Percentiles rank a stretch among this genome's conserved stretches.
Conservation (phyloP, 2,797 vertebrate species). For the Cynopterus sphinx region DNA sequence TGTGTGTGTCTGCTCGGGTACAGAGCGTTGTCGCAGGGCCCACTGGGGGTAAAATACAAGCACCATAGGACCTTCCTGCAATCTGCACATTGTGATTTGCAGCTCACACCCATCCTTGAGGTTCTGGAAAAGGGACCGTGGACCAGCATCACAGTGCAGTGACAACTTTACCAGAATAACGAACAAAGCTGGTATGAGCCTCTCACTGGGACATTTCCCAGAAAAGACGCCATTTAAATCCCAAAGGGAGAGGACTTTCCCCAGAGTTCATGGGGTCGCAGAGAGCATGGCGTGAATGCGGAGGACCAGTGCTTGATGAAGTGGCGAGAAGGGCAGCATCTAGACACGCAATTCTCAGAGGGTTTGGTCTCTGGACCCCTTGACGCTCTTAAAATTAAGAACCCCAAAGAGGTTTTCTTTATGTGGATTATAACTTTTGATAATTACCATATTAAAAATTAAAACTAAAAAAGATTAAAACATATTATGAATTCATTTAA, state of each 20-base stretch:
- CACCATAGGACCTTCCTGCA: not conserved
- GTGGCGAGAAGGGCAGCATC: not conserved
- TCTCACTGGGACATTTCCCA: not conserved
- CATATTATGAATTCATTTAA: not conserved
- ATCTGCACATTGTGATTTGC: not conserved
- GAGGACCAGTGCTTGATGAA: not conserved
- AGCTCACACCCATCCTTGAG: not conserved
- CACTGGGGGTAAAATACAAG: not conserved
- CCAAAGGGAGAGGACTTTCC: not conserved
- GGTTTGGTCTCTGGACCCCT: not conserved
- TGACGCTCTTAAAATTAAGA: not conserved
- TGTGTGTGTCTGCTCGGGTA: not conserved
- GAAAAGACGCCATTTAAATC: not conserved
- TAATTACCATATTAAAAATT: not conserved
- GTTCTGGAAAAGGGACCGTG: not conserved
- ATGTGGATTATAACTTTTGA: not conserved
- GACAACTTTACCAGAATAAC: not conserved
- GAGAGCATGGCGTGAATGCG: rapidly evolving
- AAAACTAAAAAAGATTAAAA: not conserved
- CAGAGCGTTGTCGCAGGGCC: not conserved
- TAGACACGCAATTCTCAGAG: not conserved
- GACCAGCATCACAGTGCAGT: too few species aligned
- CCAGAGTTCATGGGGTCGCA: not conserved
- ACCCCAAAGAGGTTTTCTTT: not conserved
- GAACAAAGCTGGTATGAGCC: not conserved